Percentiles rank a stretch among this genome's conserved stretches.
phyloP scores from a whole-genome alignment of 1,140 invertebrate species.

The Drosophila sturtevanti region DNA sequence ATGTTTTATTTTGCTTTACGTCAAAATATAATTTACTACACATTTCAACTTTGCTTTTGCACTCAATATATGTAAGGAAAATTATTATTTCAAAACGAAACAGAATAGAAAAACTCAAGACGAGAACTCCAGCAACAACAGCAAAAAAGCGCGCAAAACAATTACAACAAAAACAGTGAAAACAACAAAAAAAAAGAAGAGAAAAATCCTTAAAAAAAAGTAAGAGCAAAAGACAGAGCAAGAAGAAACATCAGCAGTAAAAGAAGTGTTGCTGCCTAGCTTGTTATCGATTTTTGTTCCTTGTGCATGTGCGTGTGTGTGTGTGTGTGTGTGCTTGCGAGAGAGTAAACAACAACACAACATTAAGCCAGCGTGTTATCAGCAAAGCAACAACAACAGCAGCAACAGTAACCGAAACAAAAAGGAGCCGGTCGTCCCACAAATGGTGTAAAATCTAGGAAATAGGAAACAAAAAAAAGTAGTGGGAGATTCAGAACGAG shows the following conservation, averaged over 20 bases:
- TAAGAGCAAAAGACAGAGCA: not conserved
- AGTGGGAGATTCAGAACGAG: not conserved
- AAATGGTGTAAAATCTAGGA: not conserved
- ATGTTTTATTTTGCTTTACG: not conserved
- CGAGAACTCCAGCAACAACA: not conserved
- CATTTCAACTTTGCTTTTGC: not conserved
- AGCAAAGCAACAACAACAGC: conserved; percentile 14
- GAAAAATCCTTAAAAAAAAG: not conserved
- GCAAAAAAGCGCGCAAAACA: conserved; percentile 16
- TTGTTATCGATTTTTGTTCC: conserved; percentile 22
- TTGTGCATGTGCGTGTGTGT: conserved; percentile 4
- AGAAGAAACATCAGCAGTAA: conserved; percentile 4
- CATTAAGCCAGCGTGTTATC: conserved; percentile 14
- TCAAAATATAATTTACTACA: not conserved
- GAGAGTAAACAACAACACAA: conserved; percentile 13
- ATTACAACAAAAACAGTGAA: conserved; percentile 2
- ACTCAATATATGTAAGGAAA: not conserved
- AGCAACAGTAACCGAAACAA: not conserved
- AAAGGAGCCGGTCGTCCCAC: not conserved
- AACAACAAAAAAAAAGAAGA: conserved; percentile 6
- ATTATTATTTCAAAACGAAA: too few relatives aligned
- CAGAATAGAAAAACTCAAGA: not conserved
- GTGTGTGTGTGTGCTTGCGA: not conserved
- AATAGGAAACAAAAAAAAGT: not conserved
- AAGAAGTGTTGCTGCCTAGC: not conserved